Base-by-base conservation (phyloP, 2,113 vertebrate species). In the Sakesphorus luctuosus region DNA sequence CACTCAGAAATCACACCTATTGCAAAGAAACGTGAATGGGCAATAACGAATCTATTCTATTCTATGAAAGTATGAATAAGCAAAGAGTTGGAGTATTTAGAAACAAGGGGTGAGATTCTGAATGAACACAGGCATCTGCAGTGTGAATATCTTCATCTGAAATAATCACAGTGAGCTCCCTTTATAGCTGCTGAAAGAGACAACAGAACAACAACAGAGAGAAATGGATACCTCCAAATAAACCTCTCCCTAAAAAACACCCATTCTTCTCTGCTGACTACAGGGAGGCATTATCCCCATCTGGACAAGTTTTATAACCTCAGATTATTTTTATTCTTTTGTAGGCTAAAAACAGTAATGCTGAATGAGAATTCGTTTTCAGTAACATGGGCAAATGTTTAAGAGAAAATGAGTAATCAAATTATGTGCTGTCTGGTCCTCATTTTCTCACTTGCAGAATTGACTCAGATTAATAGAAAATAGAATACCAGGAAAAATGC, bases 401-500 rank as follows among this genome's bases (percentile, higher is more conserved):
- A 89, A 87, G 47, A 61, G 77, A 87, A 96, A 33, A 81, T 74
- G 65, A 91, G 31, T 84, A 74, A 96, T 69, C 36, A 80, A 94
- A 74, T 81, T 65, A 71, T 25, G 61, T 84, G 47, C 56, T 95
- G 36, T 59, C 74, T 96, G 81, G 44, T 84, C 84, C 38, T 91
- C 47, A 75, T 81, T 96, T 82, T 94, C 84, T 87, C 56, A 50
- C 93, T 87, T 71, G 18, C 38, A 78, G 89, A 87, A 93, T 81
- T 87, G 56, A 81, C 26, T 91, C 81, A 87, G 59, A 96, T 89
- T 93, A 94, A 95, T 87, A 94, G 91, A 67, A 91, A 89, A 82
- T 31, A 84, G 47, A 87, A 93, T n/a, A 66, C 44, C 29, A 75
- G 78, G 69, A 19, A 87, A 88, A 94, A 91, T 81, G 31, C 46